Conservation (phyloP, 2,113 vertebrate genomes). For the Gambusia holbrooki region DNA sequence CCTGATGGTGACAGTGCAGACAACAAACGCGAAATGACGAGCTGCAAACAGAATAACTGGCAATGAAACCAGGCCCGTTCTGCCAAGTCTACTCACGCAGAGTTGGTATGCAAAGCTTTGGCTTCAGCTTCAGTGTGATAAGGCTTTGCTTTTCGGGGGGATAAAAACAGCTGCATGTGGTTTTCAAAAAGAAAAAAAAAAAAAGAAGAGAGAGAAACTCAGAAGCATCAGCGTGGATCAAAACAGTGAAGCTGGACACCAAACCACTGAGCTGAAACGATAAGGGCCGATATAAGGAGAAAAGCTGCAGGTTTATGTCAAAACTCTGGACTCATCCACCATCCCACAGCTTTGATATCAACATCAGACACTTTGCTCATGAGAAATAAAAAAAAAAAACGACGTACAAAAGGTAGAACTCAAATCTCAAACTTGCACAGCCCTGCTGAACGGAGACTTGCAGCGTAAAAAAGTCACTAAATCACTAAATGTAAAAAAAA, state of each 20-base stretch:
- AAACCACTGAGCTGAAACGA: conserved; percentile 11
- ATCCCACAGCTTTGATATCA: not conserved
- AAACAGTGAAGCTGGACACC: conserved; percentile 5
- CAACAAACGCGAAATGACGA: not conserved
- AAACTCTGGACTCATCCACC: not conserved
- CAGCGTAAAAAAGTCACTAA: no score
- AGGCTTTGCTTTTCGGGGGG: not conserved
- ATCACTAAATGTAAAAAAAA: no score
- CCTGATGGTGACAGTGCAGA: not conserved
- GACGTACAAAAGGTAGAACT: not conserved
- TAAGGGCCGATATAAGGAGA: not conserved
- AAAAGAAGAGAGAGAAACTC: not conserved
- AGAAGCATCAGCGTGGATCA: conserved; percentile 7
- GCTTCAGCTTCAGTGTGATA: not conserved
- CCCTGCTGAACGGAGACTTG: not conserved
- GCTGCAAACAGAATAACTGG: not conserved
- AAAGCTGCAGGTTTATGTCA: conserved; percentile 5
- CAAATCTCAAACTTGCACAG: not conserved
- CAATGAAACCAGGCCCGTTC: not conserved
- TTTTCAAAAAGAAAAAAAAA: not conserved
- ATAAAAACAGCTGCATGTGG: conserved; percentile 17
- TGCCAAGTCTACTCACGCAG: not conserved
- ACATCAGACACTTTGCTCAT: not conserved
- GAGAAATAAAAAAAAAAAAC: not conserved
- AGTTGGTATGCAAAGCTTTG: not conserved